These are phyloP conservation scores for Pterocles burchelli DNA, from an alignment of 2,113 vertebrate species.

Conservation along the genomic window DNA sequence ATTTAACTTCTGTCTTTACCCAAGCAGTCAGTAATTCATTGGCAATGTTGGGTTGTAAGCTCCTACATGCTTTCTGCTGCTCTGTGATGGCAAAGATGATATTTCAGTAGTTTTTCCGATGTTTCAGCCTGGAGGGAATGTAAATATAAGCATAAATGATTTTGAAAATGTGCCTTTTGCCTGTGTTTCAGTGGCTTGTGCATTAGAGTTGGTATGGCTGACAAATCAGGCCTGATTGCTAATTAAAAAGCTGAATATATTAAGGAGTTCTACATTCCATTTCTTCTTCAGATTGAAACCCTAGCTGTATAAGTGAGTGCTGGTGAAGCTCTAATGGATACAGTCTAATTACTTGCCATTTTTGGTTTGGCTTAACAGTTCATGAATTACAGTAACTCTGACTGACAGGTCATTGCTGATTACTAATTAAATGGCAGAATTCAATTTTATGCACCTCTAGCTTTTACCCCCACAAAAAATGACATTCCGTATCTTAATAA, in stretches of 20 bases:
- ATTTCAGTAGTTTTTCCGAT: slow-evolving; percentile 56
- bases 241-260: slow-evolving; percentile 78
- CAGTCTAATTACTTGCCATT: slow-evolving; percentile 70
- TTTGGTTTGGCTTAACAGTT: slow-evolving; percentile 65
- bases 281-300: slow-evolving; percentile 47
- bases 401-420: slow-evolving; percentile 63
- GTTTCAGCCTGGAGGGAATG: slow-evolving; percentile 61
- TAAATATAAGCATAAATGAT: slow-evolving; percentile 77
- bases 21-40: slow-evolving; percentile 69
- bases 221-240: slow-evolving; percentile 76
- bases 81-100: slow-evolving; percentile 54
- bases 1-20: slow-evolving; percentile 40
- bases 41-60: slow-evolving; percentile 71
- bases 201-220: slow-evolving; percentile 68
- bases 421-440: slow-evolving; percentile 61
- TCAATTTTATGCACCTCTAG: background rate
- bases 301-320: slow-evolving; percentile 26
- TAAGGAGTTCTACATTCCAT: slow-evolving; percentile 55
- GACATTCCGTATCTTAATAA: background rate
- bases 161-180: slow-evolving; percentile 60
- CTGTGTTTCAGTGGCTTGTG: slow-evolving; percentile 54
- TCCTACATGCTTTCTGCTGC: slow-evolving; percentile 52
- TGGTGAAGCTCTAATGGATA: slow-evolving; percentile 48
- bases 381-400: slow-evolving; percentile 39
- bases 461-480: background rate